Conservation (phyloP, 2,113 vertebrate genomes). For the Crotalus horridus region DNA sequence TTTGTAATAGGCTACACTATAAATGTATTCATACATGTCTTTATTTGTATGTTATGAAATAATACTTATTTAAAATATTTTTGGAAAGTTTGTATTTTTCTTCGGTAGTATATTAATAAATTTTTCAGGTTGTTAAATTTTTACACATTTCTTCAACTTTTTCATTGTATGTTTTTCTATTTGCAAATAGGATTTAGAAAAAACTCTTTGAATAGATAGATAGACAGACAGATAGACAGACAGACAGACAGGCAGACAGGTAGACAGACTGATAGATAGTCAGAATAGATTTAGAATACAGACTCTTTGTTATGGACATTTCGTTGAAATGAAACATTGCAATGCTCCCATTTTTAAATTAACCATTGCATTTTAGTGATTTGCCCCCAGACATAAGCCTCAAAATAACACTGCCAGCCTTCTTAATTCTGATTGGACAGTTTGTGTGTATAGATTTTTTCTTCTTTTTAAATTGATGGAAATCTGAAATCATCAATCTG, state of each 20-base stretch:
- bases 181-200: background rate
- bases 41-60: slow-evolving; percentile 75
- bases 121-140: slow-evolving; percentile 51
- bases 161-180: slow-evolving; percentile 20
- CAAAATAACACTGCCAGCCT: background rate
- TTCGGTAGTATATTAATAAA: slow-evolving; percentile 49
- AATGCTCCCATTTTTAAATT: background rate
- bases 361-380: background rate
- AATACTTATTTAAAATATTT: slow-evolving; percentile 77
- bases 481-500: background rate
- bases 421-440: background rate
- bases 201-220: background rate
- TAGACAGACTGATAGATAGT: background rate
- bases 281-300: background rate
- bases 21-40: slow-evolving; percentile 72
- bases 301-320: background rate
- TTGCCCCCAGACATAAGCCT: background rate
- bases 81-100: slow-evolving; percentile 25
- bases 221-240: too few relatives aligned
- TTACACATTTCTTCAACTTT: slow-evolving; percentile 46
- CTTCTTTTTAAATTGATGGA: background rate
- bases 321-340: background rate
- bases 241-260: background rate
- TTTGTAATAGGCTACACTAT: slow-evolving; percentile 65
- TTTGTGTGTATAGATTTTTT: background rate